Base-by-base conservation (phyloP, 2,888 invertebrate genomes). In the Auanema freiburgensis region DNA sequence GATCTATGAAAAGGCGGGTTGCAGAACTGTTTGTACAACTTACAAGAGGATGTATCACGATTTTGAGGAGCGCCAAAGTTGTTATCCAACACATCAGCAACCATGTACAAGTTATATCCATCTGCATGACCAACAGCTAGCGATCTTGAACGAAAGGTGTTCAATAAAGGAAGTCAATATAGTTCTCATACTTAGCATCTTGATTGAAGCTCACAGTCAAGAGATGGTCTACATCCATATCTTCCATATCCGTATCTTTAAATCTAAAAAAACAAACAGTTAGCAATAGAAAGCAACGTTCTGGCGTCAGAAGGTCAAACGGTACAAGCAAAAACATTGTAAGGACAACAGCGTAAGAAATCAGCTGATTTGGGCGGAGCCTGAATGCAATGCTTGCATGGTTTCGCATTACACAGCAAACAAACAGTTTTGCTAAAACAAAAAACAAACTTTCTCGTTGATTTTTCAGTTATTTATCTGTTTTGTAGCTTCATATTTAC, bases 171-270 rank as follows among this genome's bases (percentile, higher is more conserved):
- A 85, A 25, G 57, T 63, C 60, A 50, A 52, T 10, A 18, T 57
- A 46, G 12, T 46, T 24, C 71, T 90, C 93, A 92, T 91, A 95
- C 95, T 94, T 91, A 89, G 90, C 91, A 86, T 96, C 95, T 87
- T 96, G 95, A 87, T 96, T 96, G 85, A 96, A 96, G 87, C 93
- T 93, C 82, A 94, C 93, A 87, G 92, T 93, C 86, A 91, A 90
- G 86, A 91, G 90, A 86, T 91, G 91, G 44, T 62, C 63, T 11
- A 65, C 60, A 33, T 69, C 69, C 33, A 33, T 33, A 33, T 65
- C 65, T 33, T 57, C 57, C 63, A 53, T 58, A 16, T 18, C 49
- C 16, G 21, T 53, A 42, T 18, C 33, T 14, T 43, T 1, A 16
- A 40, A 14, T 14, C 41, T 21, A 54, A 21, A 21, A 42, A 54